Conservation (phyloP, 2,797 vertebrate genomes). For the Xenopus petersii region DNA sequence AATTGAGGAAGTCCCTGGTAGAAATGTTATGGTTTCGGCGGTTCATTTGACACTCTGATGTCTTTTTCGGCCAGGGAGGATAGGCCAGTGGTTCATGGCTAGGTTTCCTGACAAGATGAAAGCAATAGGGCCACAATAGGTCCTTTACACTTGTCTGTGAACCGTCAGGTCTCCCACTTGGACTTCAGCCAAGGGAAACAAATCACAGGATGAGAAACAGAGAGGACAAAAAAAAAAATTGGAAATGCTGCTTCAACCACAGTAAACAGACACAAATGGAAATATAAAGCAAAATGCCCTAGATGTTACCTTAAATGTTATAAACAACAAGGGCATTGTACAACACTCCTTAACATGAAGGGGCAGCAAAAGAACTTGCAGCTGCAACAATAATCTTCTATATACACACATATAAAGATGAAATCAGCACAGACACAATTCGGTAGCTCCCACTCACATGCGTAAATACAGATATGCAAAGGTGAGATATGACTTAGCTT, state of each 20-base stretch:
- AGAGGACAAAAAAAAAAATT: slow-evolving; percentile 5
- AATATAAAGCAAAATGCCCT: no score
- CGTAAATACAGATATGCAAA: no score
- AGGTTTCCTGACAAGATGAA: slow-evolving; percentile 12
- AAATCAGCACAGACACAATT: no score
- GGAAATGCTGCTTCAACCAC: slow-evolving; percentile 8
- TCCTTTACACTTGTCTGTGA: slow-evolving; percentile 19
- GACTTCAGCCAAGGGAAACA: slow-evolving; percentile 19
- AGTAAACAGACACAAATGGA: neutral
- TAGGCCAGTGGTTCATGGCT: neutral
- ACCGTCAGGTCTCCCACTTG: slow-evolving; percentile 17
- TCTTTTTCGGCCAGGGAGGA: neutral
- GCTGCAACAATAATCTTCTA: no score
- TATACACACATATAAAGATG: no score
- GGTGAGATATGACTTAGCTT: no score
- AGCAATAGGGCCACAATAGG: neutral
- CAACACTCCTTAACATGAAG: no score
- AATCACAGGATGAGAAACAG: slow-evolving; percentile 25
- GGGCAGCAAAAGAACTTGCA: no score
- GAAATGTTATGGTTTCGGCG: neutral
- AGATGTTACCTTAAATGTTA: no score
- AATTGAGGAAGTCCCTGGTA: neutral
- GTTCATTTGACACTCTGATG: neutral
- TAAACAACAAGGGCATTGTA: no score
- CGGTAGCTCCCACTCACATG: no score